phyloP scores from a whole-genome alignment of 2,113 vertebrate species.

The Acanthisitta chloris region DNA sequence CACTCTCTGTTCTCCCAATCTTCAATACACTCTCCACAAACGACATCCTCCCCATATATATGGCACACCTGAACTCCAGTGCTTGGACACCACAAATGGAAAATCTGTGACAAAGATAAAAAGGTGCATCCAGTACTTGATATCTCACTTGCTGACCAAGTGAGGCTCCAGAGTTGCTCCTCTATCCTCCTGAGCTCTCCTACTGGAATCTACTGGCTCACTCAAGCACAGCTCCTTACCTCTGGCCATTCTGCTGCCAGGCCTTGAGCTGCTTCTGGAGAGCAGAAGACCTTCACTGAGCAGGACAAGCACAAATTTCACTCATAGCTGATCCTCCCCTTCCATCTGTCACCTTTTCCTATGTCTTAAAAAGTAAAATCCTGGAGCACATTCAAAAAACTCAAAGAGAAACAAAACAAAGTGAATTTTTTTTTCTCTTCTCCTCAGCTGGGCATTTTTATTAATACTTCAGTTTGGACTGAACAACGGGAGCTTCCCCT shows the following conservation, averaged over 20 bases:
- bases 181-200: not conserved
- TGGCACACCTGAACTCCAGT: not conserved
- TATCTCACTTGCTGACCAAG: not conserved
- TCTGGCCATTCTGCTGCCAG: not conserved
- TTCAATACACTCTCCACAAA: not conserved
- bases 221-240: rapidly evolving
- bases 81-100: not conserved
- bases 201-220: not conserved
- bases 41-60: not conserved
- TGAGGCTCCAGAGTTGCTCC: not conserved
- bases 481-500: not conserved
- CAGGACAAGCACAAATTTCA: not conserved
- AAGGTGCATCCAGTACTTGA: not conserved
- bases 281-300: not conserved
- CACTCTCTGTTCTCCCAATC: not conserved
- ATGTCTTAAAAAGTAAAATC: not conserved
- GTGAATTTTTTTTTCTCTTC: not conserved
- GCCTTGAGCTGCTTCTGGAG: not conserved
- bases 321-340: not conserved
- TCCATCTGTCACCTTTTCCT: not conserved
- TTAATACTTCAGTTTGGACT: not conserved
- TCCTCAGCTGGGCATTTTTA: not conserved
- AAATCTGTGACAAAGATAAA: not conserved
- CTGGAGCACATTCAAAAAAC: not conserved
- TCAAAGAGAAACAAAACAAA: not conserved